phyloP scores from a whole-genome alignment of 2,888 invertebrate species.

The Leucoma salicis region DNA sequence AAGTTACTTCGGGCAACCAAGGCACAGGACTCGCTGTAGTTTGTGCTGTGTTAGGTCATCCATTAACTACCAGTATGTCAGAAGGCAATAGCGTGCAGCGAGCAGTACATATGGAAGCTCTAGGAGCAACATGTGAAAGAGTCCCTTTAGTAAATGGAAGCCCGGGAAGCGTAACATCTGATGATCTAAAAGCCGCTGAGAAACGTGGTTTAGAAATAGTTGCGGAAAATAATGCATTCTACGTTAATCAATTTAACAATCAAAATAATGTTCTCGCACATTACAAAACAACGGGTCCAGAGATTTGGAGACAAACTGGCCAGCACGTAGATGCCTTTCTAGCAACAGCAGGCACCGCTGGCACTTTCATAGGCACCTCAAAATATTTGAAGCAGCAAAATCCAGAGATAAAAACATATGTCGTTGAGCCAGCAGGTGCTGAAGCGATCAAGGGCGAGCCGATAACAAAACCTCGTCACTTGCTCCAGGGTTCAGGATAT shows the following conservation, averaged over 20 bases:
- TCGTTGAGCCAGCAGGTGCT: slow-evolving; percentile 68
- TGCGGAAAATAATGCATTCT: slow-evolving; percentile 61
- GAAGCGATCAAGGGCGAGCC: slow-evolving; percentile 66
- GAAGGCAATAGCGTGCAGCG: slow-evolving; percentile 69
- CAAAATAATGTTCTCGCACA: slow-evolving; percentile 57
- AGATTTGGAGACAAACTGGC: slow-evolving; percentile 74
- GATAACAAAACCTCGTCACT: slow-evolving; percentile 67
- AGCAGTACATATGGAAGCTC: slow-evolving; percentile 73
- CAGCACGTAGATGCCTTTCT: slow-evolving; percentile 67
- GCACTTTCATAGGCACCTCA: slow-evolving; percentile 65
- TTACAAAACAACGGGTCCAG: slow-evolving; percentile 67
- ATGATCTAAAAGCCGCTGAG: slow-evolving; percentile 65
- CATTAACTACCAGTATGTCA: slow-evolving; percentile 69
- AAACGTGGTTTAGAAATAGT: slow-evolving; percentile 52
- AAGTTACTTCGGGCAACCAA: slow-evolving; percentile 73
- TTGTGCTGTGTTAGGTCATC: slow-evolving; percentile 67
- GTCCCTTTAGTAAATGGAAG: slow-evolving; percentile 72
- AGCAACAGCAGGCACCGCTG: slow-evolving; percentile 68
- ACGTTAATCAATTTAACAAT: slow-evolving; percentile 69
- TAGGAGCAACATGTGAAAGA: slow-evolving; percentile 65
- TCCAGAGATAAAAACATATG: slow-evolving; percentile 54
- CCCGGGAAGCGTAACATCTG: slow-evolving; percentile 67
- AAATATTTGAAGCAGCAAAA: slow-evolving; percentile 68
- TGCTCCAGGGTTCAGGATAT: slow-evolving; percentile 73
- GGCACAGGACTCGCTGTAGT: slow-evolving; percentile 73